Evolutionary conservation across 2,888 invertebrate species (phyloP), one percentile per base, ranked within the genome.

Genomic region (Lithophane socia): DNA sequence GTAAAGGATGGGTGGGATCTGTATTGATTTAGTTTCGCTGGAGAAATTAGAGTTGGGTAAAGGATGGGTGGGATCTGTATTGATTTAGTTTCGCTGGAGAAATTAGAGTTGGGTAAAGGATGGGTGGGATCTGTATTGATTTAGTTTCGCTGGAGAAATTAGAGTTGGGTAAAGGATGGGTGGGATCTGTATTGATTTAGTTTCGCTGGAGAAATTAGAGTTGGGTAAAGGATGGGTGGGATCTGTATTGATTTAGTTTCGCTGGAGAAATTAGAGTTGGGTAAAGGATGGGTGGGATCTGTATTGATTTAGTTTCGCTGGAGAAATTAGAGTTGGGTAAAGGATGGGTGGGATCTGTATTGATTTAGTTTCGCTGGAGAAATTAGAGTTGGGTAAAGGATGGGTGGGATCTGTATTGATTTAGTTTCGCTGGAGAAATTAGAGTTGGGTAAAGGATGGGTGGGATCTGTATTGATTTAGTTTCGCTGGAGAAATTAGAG

Each of bases 31-130:
- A 5, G 56, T 42, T 7, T 16, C 2, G n/a, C 16, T 16, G 18
- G 3, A 16, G 18, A 60, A 29, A n/a, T n/a, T n/a, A n/a, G 56
- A 56, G n/a, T 56, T 56, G 4, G 56, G 24, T 37, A 44, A 58
- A 24, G 61, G 65, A 71, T 83, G 66, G 83, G 79, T 78, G 71
- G 71, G 71, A 83, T 67, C 64, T 47, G n/a, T 24, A 24, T 44
- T 58, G 44, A 44, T 60, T 65, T 56, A 5, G 56, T 42, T 7
- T 16, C 2, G n/a, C 16, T 16, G 18, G 3, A 16, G 18, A 60
- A 29, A n/a, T n/a, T n/a, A n/a, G 56, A 56, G n/a, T 56, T 56
- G 4, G 56, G 24, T 37, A 44, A 58, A 24, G 61, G 65, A 71
- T 83, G 66, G 83, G 79, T 78, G 71, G 71, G 71, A 83, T 67